phyloP scores from a whole-genome alignment of 2,888 invertebrate species.

The Alviniconcha strummeri region DNA sequence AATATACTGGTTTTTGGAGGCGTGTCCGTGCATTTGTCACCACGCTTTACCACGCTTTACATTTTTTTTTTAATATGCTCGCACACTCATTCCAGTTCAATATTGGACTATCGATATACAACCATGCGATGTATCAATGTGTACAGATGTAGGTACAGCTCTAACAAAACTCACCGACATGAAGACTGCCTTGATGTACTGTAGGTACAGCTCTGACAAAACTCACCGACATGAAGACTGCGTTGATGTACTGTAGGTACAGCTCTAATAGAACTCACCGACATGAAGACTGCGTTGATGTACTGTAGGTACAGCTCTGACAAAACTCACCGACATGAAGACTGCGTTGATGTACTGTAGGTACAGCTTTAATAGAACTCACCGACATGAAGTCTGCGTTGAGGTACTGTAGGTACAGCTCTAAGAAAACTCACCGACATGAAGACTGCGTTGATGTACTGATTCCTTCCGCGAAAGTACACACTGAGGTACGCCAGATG shows the following conservation, averaged over 20 bases:
- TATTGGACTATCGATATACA: too few species aligned
- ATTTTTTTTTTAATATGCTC: too few species aligned
- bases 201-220: background rate
- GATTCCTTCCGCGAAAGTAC: background rate
- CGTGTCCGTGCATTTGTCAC: too few species aligned
- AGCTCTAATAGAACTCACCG: background rate
- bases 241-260: slow-evolving; percentile 7
- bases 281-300: slow-evolving; percentile 14
- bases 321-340: background rate
- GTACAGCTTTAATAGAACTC: too few species aligned
- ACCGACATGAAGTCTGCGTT: too few species aligned
- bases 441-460: slow-evolving; percentile 11
- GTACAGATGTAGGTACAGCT: too few species aligned
- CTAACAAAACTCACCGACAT: background rate
- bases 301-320: background rate
- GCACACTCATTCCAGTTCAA: too few species aligned
- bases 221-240: background rate
- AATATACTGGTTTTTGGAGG: too few species aligned
- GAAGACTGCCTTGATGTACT: slow-evolving; percentile 19
- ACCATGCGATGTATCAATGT: too few species aligned
- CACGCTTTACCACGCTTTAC: too few species aligned
- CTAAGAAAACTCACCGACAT: background rate
- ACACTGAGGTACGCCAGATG: background rate
- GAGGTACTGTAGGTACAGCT: too few species aligned
- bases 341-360: slow-evolving; percentile 11